phyloP scores from a whole-genome alignment of 2,113 vertebrate species.

The Rhynchomys soricoides region DNA sequence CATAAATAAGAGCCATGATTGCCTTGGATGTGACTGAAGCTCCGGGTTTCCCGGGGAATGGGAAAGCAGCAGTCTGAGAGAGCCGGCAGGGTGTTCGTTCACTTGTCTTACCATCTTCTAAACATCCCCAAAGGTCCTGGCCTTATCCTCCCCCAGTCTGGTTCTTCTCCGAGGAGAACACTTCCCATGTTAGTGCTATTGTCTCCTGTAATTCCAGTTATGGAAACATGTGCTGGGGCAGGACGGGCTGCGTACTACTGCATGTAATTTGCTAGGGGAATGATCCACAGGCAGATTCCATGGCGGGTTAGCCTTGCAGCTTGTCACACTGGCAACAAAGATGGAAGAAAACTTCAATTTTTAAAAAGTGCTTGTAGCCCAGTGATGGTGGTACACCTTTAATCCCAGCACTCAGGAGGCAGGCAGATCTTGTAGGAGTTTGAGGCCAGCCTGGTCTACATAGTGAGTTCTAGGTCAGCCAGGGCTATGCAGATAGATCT shows the following conservation, averaged over 20 bases:
- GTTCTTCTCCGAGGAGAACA: not conserved
- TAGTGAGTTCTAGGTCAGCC: not conserved
- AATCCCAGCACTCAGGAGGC: not conserved
- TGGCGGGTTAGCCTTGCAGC: not conserved
- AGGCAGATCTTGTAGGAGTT: not conserved
- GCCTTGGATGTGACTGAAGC: not conserved
- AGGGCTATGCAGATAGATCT: not conserved
- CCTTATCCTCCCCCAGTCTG: not conserved
- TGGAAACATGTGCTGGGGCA: not conserved
- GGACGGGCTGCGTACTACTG: not conserved
- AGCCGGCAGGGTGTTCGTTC: not conserved
- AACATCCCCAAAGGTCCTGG: not conserved
- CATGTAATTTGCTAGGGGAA: not conserved
- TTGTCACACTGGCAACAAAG: not conserved
- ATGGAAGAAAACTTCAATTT: not conserved
- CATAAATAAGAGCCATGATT: not conserved
- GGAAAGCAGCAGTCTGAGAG: no score
- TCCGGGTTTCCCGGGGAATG: no score
- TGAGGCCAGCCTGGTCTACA: not conserved
- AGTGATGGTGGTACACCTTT: no score
- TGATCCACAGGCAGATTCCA: not conserved
- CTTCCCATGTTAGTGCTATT: not conserved
- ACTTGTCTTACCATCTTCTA: not conserved
- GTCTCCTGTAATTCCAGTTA: not conserved
- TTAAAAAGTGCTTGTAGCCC: conserved; percentile 7